These are phyloP conservation scores for Lycophotia porphyrea DNA, from an alignment of 2,888 invertebrate genomes.

Conservation along the genomic window DNA sequence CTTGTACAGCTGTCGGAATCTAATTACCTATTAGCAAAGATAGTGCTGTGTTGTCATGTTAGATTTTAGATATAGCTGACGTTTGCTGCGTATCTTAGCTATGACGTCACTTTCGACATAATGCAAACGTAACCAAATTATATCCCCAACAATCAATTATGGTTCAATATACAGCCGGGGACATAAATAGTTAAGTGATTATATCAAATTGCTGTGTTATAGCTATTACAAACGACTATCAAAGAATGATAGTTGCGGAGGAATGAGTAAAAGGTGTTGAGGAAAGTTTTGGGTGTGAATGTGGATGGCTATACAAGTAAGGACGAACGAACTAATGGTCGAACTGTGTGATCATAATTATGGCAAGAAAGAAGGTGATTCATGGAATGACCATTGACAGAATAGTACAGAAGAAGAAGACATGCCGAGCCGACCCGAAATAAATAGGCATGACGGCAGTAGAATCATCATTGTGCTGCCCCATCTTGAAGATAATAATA, in stretches of 20 bases:
- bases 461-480: background rate
- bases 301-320: background rate
- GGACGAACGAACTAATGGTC: background rate
- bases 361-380: background rate
- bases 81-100: constrained; percentile 8
- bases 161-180: background rate
- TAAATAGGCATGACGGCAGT: background rate
- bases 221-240: background rate
- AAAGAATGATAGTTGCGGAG: background rate
- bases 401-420: background rate
- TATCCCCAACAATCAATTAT: background rate
- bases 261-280: background rate
- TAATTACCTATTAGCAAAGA: constrained; percentile 26
- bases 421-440: background rate
- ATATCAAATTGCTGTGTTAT: background rate
- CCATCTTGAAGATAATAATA: background rate
- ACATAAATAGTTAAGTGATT: background rate
- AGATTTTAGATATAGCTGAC: constrained; percentile 26
- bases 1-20: constrained; percentile 16
- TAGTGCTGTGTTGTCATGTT: constrained; percentile 27
- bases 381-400: background rate
- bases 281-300: background rate
- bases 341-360: background rate
- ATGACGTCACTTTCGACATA: constrained; percentile 32
- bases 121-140: constrained; percentile 14